phyloP scores from a whole-genome alignment of 1,140 invertebrate genomes.

The Ceratosolen solmsi region DNA sequence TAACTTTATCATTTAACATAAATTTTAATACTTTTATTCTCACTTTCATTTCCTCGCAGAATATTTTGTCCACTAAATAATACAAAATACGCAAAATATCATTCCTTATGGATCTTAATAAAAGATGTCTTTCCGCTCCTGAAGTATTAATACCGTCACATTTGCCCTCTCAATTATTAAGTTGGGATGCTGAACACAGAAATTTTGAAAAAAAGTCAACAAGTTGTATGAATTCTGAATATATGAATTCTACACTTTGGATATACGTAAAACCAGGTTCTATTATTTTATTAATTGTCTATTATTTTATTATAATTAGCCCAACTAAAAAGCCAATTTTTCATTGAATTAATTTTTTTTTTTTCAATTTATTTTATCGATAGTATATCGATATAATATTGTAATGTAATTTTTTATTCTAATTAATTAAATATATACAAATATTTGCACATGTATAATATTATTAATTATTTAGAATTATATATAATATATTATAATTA shows the following conservation, averaged over 20 bases:
- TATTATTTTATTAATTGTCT: neutral
- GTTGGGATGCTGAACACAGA: neutral
- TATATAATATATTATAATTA: too few relatives aligned
- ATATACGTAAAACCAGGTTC: neutral
- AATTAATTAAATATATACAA: too few relatives aligned
- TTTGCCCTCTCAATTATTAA: neutral
- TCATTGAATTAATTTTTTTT: too few relatives aligned
- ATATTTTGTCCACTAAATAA: neutral
- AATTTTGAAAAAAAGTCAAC: slow-evolving; percentile 9
- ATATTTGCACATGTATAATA: too few relatives aligned
- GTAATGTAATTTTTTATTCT: too few relatives aligned
- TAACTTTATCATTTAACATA: too few relatives aligned
- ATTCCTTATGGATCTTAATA: neutral
- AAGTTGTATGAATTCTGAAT: neutral
- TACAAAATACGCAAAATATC: neutral
- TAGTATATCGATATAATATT: too few relatives aligned
- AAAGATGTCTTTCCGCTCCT: neutral
- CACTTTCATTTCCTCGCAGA: neutral
- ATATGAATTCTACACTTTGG: neutral
- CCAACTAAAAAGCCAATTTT: too few relatives aligned
- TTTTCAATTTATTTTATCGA: too few relatives aligned
- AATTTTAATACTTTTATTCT: neutral
- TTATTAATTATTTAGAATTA: too few relatives aligned
- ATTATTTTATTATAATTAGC: neutral
- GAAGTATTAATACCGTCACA: neutral